These are phyloP conservation scores for Lepidostoma basale DNA, from an alignment of 1,140 invertebrate genomes.

Conservation along the genomic window DNA sequence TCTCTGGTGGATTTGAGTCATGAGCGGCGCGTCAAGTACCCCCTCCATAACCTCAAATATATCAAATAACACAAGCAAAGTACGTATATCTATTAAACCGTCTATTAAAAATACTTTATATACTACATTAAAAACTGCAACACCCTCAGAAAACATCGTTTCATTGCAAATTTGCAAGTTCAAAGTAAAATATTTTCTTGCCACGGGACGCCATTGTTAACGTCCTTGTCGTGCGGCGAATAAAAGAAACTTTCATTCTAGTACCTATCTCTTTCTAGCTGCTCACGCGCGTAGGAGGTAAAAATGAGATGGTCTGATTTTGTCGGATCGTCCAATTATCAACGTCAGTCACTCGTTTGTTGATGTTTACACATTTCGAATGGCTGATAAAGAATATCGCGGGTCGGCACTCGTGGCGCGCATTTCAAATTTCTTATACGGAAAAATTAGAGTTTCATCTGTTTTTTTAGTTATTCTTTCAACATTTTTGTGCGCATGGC, in stretches of 20 bases:
- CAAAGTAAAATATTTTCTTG: background rate
- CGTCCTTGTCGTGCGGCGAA: constrained; percentile 16
- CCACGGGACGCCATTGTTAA: constrained; percentile 27
- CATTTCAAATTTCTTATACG: constrained; percentile 1
- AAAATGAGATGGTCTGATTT: constrained; percentile 11
- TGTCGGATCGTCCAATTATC: background rate
- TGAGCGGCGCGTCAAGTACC: constrained; percentile 4
- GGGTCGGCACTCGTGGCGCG: constrained; percentile 1
- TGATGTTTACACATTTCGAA: constrained; percentile 26
- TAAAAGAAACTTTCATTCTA: background rate
- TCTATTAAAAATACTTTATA: background rate
- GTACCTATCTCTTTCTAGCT: constrained; percentile 3
- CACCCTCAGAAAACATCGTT: background rate
- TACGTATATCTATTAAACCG: background rate
- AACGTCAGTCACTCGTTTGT: constrained; percentile 31
- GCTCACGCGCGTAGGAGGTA: background rate
- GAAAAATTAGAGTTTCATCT: too few species aligned
- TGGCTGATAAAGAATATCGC: background rate
- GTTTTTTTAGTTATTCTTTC: too few species aligned
- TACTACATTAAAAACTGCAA: background rate
- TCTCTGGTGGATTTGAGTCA: constrained; percentile 37
- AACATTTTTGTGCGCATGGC: too few species aligned
- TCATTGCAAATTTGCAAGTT: background rate
- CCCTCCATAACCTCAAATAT: background rate
- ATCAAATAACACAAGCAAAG: background rate